phyloP scores from a whole-genome alignment of 2,888 invertebrate genomes.

The Papilio demoleus region DNA sequence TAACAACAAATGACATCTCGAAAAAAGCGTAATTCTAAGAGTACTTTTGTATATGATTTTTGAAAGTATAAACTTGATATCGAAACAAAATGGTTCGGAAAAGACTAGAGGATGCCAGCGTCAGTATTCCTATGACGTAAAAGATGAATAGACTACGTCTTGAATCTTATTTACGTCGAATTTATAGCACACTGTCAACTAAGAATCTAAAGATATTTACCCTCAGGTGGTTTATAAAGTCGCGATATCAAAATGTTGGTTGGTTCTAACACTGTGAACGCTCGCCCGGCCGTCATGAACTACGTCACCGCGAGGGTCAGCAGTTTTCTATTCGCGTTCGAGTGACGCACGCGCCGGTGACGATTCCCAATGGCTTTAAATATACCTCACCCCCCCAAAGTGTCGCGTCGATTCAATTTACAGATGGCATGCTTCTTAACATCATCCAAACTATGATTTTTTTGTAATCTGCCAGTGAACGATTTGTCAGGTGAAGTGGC shows the following conservation, averaged over 20 bases:
- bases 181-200: no score
- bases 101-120: no score
- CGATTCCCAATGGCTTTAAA: slow-evolving; percentile 65
- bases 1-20: no score
- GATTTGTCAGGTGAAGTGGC: no score
- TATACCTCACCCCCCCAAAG: slow-evolving; percentile 52
- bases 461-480: background rate
- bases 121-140: no score
- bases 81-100: no score
- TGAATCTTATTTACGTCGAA: no score
- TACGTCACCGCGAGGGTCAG: slow-evolving; percentile 76
- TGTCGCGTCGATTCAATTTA: slow-evolving; percentile 49
- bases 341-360: slow-evolving; percentile 78
- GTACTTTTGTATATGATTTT: no score
- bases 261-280: slow-evolving; percentile 47
- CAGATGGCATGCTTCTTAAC: background rate
- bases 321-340: slow-evolving; percentile 76
- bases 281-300: slow-evolving; percentile 63
- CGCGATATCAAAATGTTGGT: background rate
- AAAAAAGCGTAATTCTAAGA: no score
- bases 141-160: no score
- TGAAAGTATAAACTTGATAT: no score
- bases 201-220: no score
- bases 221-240: background rate
- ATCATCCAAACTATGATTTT: background rate